These are phyloP conservation scores for Chalcis sispes DNA, from an alignment of 2,888 invertebrate genomes.

Conservation along the genomic window DNA sequence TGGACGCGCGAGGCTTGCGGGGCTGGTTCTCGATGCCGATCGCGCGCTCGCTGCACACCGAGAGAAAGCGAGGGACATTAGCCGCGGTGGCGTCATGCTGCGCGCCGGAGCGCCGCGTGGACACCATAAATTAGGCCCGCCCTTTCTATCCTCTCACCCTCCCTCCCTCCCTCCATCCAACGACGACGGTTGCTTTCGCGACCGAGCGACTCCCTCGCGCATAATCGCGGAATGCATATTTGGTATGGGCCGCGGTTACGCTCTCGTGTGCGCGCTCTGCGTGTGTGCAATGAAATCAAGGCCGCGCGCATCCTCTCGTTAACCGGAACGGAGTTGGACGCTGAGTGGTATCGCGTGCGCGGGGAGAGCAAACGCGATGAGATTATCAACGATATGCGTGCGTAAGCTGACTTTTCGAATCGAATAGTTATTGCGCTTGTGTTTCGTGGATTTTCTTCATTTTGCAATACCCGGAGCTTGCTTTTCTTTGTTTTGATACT, in stretches of 20 bases:
- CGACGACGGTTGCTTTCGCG: too few relatives aligned
- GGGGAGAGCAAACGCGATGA: background rate
- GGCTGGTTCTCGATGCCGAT: background rate
- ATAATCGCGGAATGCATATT: background rate
- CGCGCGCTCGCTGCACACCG: constrained; percentile 4
- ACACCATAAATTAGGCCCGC: constrained; percentile 50
- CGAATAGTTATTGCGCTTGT: too few relatives aligned
- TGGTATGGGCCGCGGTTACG: background rate
- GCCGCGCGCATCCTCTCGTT: constrained; percentile 1
- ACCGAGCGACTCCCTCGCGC: background rate
- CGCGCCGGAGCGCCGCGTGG: constrained; percentile 24
- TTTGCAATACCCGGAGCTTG: too few relatives aligned
- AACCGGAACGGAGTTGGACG: too few relatives aligned
- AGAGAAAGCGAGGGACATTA: background rate
- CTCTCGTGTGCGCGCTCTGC: background rate
- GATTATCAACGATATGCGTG: background rate
- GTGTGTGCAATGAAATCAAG: constrained; percentile 15
- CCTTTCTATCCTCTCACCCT: too few relatives aligned
- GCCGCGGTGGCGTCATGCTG: constrained; percentile 8
- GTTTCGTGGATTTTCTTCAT: too few relatives aligned
- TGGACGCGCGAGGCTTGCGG: constrained; percentile 21
- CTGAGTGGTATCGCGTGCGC: background rate
- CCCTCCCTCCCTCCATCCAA: too few relatives aligned
- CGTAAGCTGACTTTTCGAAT: background rate
- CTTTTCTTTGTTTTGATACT: too few relatives aligned